Conservation (phyloP, 1,140 invertebrate species). For the Temnothorax nylanderi region DNA sequence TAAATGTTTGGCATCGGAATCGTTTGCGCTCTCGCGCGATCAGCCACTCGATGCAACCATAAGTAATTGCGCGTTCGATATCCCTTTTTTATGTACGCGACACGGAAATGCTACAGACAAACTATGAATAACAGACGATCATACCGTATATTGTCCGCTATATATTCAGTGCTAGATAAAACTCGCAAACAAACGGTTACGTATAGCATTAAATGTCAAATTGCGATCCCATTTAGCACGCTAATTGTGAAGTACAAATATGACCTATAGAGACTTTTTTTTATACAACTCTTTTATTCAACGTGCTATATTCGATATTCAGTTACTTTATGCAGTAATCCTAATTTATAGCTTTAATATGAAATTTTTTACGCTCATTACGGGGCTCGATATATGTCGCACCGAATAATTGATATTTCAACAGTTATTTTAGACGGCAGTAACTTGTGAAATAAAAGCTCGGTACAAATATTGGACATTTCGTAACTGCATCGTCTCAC, state of each 20-base stretch:
- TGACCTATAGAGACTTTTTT: not conserved
- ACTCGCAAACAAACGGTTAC: not conserved
- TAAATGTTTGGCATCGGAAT: slow-evolving; percentile 42
- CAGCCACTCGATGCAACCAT: slow-evolving; percentile 20
- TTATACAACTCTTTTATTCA: not conserved
- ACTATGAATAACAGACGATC: slow-evolving; percentile 41
- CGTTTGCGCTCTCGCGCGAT: slow-evolving; percentile 9
- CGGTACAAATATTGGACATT: not conserved
- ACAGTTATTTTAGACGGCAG: not conserved
- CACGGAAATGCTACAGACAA: not conserved
- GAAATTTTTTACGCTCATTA: not conserved
- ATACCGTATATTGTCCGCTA: not conserved
- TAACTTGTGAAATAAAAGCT: not conserved
- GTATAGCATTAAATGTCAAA: slow-evolving; percentile 42
- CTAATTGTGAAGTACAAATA: slow-evolving; percentile 24
- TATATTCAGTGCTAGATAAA: slow-evolving; percentile 14
- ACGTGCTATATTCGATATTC: not conserved
- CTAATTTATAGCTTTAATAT: not conserved
- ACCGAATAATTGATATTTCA: not conserved
- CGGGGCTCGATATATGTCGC: not conserved
- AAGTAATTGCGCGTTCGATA: slow-evolving; percentile 52
- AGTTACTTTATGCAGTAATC: not conserved
- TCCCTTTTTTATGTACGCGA: not conserved
- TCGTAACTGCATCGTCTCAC: not conserved
- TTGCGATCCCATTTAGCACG: slow-evolving; percentile 25